Conservation (phyloP, 92 coral and sea anemone genomes). For the Galaxea fascicularis region DNA sequence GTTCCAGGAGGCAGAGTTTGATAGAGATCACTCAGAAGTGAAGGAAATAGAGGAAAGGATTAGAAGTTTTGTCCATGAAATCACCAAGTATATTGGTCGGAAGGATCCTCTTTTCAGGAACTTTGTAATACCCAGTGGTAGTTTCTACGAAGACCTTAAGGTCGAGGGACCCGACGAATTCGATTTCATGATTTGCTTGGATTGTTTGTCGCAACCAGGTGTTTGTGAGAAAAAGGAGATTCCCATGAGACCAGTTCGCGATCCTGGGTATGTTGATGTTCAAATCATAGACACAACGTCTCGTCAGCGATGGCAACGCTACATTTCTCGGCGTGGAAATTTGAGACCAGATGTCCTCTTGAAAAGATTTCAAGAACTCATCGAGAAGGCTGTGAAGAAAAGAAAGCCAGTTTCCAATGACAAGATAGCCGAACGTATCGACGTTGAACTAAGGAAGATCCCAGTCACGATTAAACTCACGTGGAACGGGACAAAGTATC, state of each 20-base stretch:
- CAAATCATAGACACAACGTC: not conserved
- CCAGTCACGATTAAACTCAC: conserved; percentile 58
- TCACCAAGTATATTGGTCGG: conserved; percentile 29
- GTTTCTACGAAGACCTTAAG: conserved; percentile 64
- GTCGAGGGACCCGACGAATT: conserved; percentile 70
- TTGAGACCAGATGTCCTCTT: conserved; percentile 52
- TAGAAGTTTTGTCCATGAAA: conserved; percentile 26
- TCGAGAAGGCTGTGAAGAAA: conserved; percentile 23
- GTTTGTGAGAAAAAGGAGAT: conserved; percentile 50
- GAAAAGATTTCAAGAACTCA: conserved; percentile 29
- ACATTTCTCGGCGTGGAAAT: conserved; percentile 55
- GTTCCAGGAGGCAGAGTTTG: conserved; percentile 51
- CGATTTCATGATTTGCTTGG: conserved; percentile 66
- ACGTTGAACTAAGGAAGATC: conserved; percentile 60
- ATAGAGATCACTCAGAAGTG: conserved; percentile 54
- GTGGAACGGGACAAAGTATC: conserved; percentile 60
- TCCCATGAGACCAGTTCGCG: conserved; percentile 55
- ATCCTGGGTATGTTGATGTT: conserved; percentile 67
- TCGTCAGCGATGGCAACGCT: conserved; percentile 4
- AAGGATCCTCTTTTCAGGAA: conserved; percentile 45
- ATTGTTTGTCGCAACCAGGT: conserved; percentile 38
- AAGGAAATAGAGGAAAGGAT: conserved; percentile 53
- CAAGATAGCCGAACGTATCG: not conserved
- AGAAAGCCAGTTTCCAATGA: not conserved
- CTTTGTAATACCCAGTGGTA: conserved; percentile 51